Evolutionary conservation across 2,888 invertebrate genomes (phyloP).

Genomic region (Polymixis lichenea): DNA sequence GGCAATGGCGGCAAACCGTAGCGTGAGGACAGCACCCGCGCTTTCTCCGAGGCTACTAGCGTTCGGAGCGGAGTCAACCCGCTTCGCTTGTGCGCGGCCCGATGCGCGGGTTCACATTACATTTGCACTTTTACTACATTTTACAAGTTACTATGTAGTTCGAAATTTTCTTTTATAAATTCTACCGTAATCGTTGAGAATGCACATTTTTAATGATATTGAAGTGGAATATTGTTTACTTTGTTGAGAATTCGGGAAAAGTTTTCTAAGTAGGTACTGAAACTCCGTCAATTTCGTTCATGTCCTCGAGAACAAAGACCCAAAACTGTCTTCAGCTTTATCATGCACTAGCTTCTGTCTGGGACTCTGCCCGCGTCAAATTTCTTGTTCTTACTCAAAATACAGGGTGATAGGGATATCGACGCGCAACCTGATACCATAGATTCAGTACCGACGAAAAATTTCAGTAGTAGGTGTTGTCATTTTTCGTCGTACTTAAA

Average conservation of each 20-base stretch:
- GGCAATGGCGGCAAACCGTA: constrained; percentile 65
- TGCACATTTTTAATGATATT: constrained; percentile 10
- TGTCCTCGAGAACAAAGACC: not conserved
- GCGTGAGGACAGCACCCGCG: constrained; percentile 76
- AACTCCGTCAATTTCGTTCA: not conserved
- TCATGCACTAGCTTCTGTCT: not conserved
- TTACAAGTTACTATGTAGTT: constrained; percentile 17
- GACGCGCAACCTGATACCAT: too few relatives aligned
- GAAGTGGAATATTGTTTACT: not conserved
- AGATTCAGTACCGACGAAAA: too few relatives aligned
- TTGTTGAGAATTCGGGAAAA: not conserved
- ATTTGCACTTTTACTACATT: constrained; percentile 57
- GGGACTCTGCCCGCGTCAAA: not conserved
- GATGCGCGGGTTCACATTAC: constrained; percentile 78
- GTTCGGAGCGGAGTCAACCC: constrained; percentile 69
- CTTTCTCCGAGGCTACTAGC: constrained; percentile 82
- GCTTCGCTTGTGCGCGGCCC: constrained; percentile 81
- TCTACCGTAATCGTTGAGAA: not conserved
- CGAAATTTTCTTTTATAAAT: constrained; percentile 13
- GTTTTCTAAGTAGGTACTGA: not conserved
- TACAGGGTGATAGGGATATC: not conserved
- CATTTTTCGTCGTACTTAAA: too few relatives aligned
- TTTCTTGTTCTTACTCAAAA: too few relatives aligned
- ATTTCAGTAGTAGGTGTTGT: too few relatives aligned
- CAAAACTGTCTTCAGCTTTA: not conserved